Conservation (phyloP, 2,113 vertebrate species). For the Agapornis roseicollis region DNA sequence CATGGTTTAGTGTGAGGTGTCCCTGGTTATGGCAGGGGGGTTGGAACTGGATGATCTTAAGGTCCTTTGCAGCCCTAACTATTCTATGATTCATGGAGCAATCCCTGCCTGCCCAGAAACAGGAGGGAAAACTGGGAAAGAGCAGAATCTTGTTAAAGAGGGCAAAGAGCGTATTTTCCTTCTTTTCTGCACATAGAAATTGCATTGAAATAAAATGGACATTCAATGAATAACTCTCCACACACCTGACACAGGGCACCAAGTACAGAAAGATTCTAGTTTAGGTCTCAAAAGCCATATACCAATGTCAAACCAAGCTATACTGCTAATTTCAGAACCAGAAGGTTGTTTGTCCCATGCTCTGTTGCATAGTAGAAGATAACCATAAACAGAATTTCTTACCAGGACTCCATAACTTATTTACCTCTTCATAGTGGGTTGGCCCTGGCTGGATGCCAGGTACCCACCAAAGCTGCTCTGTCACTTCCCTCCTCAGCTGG, state of each 20-base stretch:
- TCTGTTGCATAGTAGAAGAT: neutral
- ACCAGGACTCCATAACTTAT: neutral
- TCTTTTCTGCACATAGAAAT: neutral
- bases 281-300: neutral
- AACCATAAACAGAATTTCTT: neutral
- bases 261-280: neutral
- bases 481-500: neutral
- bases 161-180: neutral
- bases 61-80: too few species aligned
- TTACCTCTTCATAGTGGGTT: neutral
- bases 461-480: neutral
- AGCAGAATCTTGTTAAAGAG: neutral
- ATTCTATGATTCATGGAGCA: too few species aligned
- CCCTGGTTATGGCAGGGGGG: too few species aligned
- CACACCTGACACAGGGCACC: neutral
- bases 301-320: neutral
- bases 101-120: neutral
- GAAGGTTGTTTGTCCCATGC: neutral
- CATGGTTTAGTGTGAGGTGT: too few species aligned
- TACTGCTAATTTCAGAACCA: neutral
- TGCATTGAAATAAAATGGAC: neutral
- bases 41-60: too few species aligned
- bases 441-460: neutral
- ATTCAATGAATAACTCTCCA: neutral
- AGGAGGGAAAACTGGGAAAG: neutral